Base-by-base conservation (phyloP, 2,797 vertebrate genomes). In the Hafferia zeledoni region DNA sequence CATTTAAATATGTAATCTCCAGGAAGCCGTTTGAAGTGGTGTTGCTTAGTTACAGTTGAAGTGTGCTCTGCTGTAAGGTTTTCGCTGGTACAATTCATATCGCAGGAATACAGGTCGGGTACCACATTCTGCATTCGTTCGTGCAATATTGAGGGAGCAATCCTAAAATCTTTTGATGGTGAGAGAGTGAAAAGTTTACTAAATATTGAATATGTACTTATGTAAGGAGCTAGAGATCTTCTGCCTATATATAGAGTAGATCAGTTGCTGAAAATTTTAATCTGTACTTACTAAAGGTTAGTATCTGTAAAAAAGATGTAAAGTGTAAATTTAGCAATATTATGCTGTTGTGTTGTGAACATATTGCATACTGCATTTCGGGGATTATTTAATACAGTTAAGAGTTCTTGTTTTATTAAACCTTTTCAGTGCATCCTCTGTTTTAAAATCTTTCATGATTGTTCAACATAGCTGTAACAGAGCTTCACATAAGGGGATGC, bases 41-140 rank as follows among this genome's bases (percentile, higher is more conserved):
- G 95, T 97, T 97, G 96, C 96, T 95, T 97, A 91, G 97, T 96
- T 97, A 97, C 96, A 91, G 94, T 61, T 68, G 72, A 53, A 93
- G 92, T 93, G 81, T 90, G 89, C 86, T 94, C 57, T 91, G 72
- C 91, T 94, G 75, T 83, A 76, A 94, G 90, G 83, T 31, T 90
- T 90, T 83, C 28, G 52, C 92, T 93, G 72, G 35, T 81, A 70
- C 82, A 30, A 35, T 82, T 95, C 87, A 91, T 88, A 80, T 31
- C 79, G 68, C 76, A 71, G 90, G 44, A 82, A 79, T 71, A 67
- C 90, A 41, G 92, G 83, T 96, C 33, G 14, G 81, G 78, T 84
- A 91, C 69, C 88, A 90, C 90, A 69, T 87, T 92, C 89, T 75
- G 89, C 91, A 47, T 94, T 55, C 15, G 23, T 69, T 95, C 56